phyloP scores from a whole-genome alignment of 1,140 invertebrate species.

The Muscidifurax raptorellus region DNA sequence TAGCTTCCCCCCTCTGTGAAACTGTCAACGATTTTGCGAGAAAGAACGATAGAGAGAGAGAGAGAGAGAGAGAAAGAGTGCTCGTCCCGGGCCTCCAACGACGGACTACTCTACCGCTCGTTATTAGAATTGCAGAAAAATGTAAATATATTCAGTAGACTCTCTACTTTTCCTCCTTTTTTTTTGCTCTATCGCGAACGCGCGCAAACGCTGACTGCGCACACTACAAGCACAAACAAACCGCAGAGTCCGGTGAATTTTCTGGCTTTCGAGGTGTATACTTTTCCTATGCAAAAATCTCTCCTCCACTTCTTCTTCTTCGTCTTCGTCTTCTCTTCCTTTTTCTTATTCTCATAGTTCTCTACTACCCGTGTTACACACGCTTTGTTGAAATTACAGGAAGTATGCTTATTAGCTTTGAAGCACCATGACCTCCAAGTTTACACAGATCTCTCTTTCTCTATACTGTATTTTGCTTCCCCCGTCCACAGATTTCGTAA shows the following conservation, averaged over 20 bases:
- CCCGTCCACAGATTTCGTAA: neutral
- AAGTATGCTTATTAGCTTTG: conserved; percentile 1
- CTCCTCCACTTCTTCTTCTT: neutral
- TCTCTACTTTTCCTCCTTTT: neutral
- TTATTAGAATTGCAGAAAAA: conserved; percentile 2
- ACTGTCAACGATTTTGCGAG: neutral
- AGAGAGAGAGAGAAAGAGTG: too few relatives aligned
- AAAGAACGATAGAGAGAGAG: neutral
- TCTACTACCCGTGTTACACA: neutral
- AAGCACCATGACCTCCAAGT: neutral
- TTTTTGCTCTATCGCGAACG: neutral
- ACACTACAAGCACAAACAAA: neutral
- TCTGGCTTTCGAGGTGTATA: neutral
- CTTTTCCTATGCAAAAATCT: neutral
- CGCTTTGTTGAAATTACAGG: conserved; percentile 1
- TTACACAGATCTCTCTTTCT: neutral
- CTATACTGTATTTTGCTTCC: neutral
- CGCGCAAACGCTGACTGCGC: neutral
- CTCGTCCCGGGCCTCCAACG: neutral
- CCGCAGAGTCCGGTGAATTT: neutral
- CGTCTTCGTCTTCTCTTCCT: neutral
- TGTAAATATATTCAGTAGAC: conserved; percentile 2
- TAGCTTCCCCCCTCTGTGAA: neutral
- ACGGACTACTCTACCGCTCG: neutral
- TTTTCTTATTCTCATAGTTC: neutral